Evolutionary conservation across 1,140 invertebrate genomes (phyloP), one percentile per base, ranked within the genome.

Genomic region (Gonatopus flavifemur): DNA sequence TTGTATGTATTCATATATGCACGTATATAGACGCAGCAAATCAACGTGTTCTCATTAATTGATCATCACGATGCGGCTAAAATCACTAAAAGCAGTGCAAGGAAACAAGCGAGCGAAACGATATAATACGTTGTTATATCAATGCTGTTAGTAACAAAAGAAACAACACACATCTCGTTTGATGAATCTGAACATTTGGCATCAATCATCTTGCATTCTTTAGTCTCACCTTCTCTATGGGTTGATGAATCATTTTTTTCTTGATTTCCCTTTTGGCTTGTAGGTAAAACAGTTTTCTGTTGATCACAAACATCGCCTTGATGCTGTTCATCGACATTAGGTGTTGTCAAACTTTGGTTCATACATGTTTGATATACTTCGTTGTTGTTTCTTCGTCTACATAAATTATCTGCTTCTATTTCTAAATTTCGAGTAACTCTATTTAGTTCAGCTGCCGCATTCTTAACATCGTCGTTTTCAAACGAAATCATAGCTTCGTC

Each of bases 221-320:
- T 61, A 31, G 19, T 52, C 59, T 62, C 59, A 62, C 59, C 59
- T 62, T 61, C 58, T 39, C 41, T n/a, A n/a, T n/a, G n/a, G n/a
- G n/a, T n/a, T n/a, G n/a, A n/a, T n/a, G n/a, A n/a, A n/a, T n/a
- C n/a, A n/a, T n/a, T n/a, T n/a, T n/a, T n/a, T n/a, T n/a, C n/a
- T n/a, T n/a, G n/a, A n/a, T n/a, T n/a, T n/a, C n/a, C n/a, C n/a
- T n/a, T n/a, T n/a, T n/a, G n/a, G n/a, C n/a, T 13, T 13, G 7
- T 7, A 5, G 47, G 18, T 33, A 44, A 3, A 18, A 49, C 18
- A 22, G 42, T 49, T 13, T 55, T 45, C 49, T 61, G 30, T 22
- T 39, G 16, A 30, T 45, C 52, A n/a, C n/a, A n/a, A n/a, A n/a
- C n/a, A n/a, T n/a, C n/a, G n/a, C n/a, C n/a, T n/a, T n/a, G n/a